phyloP scores from a whole-genome alignment of 2,113 vertebrate genomes.

The Oriolus oriolus region DNA sequence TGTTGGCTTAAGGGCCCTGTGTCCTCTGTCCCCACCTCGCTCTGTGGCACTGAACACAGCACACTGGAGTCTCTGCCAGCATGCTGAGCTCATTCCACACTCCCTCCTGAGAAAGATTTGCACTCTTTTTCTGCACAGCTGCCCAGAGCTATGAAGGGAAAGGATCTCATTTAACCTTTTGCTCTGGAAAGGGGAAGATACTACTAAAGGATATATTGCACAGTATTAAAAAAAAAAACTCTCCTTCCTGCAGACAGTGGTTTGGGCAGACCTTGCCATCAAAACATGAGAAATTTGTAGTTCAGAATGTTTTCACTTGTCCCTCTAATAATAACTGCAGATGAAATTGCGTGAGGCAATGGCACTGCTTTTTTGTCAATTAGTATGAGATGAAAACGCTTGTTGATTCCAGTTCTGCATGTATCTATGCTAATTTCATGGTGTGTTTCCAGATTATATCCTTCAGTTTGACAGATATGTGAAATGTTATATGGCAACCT shows the following conservation, averaged over 20 bases:
- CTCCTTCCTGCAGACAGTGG: not conserved
- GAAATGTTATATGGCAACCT: not conserved
- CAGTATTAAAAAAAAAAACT: not conserved
- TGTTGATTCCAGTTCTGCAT: not conserved
- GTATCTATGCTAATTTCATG: slow-evolving; percentile 32
- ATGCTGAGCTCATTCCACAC: not conserved
- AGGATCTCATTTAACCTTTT: not conserved
- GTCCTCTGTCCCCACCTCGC: rapidly evolving
- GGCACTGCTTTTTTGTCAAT: not conserved
- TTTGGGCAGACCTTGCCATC: not conserved
- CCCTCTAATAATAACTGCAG: not conserved
- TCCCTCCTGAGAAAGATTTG: not conserved
- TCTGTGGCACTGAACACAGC: not conserved
- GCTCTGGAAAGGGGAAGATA: not conserved
- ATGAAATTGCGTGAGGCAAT: not conserved
- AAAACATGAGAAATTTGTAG: not conserved
- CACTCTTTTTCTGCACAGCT: not conserved
- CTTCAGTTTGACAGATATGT: slow-evolving; percentile 1
- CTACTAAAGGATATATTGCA: not conserved
- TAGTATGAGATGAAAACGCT: slow-evolving; percentile 1
- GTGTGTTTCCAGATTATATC: not conserved
- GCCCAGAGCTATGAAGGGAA: not conserved
- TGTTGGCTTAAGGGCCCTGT: not conserved
- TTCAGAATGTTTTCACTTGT: not conserved
- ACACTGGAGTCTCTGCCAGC: not conserved